Conservation (phyloP, 2,113 vertebrate genomes). For the Myiozetetes cayanensis region DNA sequence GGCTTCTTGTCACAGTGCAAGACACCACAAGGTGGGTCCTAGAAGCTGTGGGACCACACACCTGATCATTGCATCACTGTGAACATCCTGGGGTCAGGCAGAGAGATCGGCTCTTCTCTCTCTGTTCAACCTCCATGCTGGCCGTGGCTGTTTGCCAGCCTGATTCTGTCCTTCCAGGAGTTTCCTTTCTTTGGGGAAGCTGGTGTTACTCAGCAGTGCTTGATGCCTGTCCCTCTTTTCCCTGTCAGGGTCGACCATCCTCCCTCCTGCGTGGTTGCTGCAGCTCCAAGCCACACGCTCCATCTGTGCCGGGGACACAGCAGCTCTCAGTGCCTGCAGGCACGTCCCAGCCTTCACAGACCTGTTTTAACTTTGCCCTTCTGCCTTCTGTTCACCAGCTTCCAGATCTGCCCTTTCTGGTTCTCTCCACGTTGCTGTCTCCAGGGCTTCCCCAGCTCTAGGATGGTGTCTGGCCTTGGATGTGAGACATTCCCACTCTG, state of each 20-base stretch:
- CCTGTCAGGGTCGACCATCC: neutral
- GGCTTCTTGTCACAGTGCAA: neutral
- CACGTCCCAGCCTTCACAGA: neutral
- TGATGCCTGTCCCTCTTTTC: neutral
- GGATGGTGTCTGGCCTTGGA: neutral
- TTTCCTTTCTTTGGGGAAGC: neutral
- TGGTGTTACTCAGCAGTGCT: rapidly evolving
- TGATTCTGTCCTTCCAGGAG: neutral
- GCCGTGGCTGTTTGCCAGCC: neutral
- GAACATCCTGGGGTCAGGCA: neutral
- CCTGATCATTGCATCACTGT: neutral
- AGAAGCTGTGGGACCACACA: neutral
- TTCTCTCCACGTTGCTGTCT: neutral
- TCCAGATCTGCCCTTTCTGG: neutral
- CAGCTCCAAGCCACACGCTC: neutral
- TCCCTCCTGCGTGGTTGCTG: rapidly evolving
- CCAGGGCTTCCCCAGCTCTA: neutral
- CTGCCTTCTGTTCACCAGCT: conserved; percentile 26
- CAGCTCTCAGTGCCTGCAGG: neutral
- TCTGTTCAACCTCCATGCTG: neutral
- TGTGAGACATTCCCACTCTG: neutral
- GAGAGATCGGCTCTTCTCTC: neutral
- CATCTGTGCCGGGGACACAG: neutral
- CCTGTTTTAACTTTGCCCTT: conserved; percentile 29
- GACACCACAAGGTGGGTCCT: neutral